Percentiles rank a stretch among this genome's conserved stretches.
phyloP scores from a whole-genome alignment of 1,140 invertebrate genomes.

The Drosophila sp. region DNA sequence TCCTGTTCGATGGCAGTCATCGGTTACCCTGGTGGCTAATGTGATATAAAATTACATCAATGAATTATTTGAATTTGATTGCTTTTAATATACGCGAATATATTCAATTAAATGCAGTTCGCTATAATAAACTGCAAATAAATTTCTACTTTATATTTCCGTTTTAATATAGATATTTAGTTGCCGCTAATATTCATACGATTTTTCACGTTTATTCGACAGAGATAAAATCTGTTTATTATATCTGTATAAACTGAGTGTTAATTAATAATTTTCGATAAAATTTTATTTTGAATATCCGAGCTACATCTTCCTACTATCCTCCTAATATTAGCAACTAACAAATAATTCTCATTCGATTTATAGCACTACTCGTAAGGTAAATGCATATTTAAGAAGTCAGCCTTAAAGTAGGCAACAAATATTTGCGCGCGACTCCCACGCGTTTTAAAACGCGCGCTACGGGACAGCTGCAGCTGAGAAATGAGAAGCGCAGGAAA shows the following conservation, averaged over 20 bases:
- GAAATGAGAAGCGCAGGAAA: constrained; percentile 13
- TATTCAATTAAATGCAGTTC: constrained; percentile 53
- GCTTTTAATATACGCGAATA: constrained; percentile 64
- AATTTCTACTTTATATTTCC: not conserved
- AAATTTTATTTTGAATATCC: too few relatives aligned
- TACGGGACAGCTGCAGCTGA: not conserved
- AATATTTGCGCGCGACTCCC: not conserved
- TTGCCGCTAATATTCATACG: not conserved
- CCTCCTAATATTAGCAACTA: too few relatives aligned
- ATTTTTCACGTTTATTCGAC: not conserved
- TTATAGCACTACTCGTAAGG: too few relatives aligned
- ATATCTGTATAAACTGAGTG: too few relatives aligned
- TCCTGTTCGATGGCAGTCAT: not conserved
- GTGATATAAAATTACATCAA: constrained; percentile 45
- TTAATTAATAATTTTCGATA: too few relatives aligned
- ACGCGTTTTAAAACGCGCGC: constrained; percentile 19
- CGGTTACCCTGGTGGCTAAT: constrained; percentile 27
- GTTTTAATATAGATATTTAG: not conserved
- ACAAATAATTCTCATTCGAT: too few relatives aligned
- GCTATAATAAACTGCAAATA: constrained; percentile 33
- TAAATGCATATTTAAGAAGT: too few relatives aligned
- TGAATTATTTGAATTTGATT: constrained; percentile 65
- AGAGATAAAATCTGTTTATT: too few relatives aligned
- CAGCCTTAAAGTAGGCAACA: constrained; percentile 21
- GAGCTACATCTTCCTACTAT: too few relatives aligned